Evolutionary conservation across 2,797 vertebrate species (phyloP), one percentile per base, ranked within the genome.

Genomic region (Manis crassicaudata): DNA sequence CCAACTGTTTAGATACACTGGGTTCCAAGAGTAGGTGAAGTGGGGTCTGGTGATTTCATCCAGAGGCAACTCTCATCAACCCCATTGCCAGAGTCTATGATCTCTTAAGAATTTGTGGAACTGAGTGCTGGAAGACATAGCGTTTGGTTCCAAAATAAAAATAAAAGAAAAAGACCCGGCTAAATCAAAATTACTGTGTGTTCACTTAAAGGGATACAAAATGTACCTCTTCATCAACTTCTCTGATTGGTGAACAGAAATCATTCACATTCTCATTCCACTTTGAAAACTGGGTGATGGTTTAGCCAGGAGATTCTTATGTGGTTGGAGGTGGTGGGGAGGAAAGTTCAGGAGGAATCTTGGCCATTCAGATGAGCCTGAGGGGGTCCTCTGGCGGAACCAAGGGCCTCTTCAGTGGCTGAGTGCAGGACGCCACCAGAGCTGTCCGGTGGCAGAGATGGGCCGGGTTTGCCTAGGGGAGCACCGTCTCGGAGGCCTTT

Each of bases 241-340:
- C n/a, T 65, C 72, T 76, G 43, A n/a, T 56, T 23, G 9, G 43
- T 84, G 29, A 89, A 37, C 50, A 76, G 37, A 92, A 94, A 58
- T 79, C 25, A 75, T 62, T 40, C 62, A 46, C 0, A n/a, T 46
- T 77, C 90, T 81, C 52, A 40, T 92, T 63, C 67, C 6, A 60
- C n/a, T 35, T 46, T 82, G 18, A 82, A 92, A 86, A 82, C 20
- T 16, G 56, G 50, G 4, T 52, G 25, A 84, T 46, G 37, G 40
- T 43, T 18, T n/a, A 84, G 56, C 60, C 40, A 27, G 60, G 58
- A 62, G 12, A 60, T 77, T 91, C 92, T 63, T 17, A 21, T 75
- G 11, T 68, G 60, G 17, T 14, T 32, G 20, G 11, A 0, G 11
- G 16, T 32, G 5, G 25, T 3, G 6, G 27, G 5, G 6, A 10